Base-by-base conservation (phyloP, 2,797 vertebrate species). In the Agapornis canus region DNA sequence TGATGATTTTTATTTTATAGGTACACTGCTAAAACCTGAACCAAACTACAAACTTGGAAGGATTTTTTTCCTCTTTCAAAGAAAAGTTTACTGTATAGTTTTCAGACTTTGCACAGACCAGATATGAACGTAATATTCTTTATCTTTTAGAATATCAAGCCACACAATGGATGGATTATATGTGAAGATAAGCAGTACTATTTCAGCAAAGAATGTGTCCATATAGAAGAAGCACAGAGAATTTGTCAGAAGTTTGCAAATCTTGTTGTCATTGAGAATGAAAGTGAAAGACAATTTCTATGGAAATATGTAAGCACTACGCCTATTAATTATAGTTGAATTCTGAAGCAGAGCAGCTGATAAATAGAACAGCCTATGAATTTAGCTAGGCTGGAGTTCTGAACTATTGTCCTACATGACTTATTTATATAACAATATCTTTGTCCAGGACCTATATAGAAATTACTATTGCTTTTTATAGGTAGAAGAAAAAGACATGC, bases 211-310 rank as follows among this genome's bases (percentile, higher is more conserved):
- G 96, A 99, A 5, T 56, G 5, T 19, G 85, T 98, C 14, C 68
- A 97, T 7, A 99, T 99, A 98, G 98, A 99, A 42, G 82, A 98
- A 18, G 99, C 99, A 22, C 95, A 98, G 39, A 96, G 64, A 9
- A 98, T 97, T 95, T 99, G 99, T 96, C 98, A 98, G 95, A 98
- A 98, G 85, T 98, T 98, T 94, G 99, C 98, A 48, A 99, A 99
- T 60, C 98, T 99, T 52, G 98, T 79, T 25, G 97, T 98, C 66
- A 98, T 99, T 90, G 98, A 97, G 42, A 98, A 97, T 47, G 98
- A 99, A 73, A 98, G 95, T 29, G 98, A 99, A 97, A 98, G 98
- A 94, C 98, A 97, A 91, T 99, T 99, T 95, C 86, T 99, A 9
- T 98, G 98, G 98, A 99, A 97, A 98, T 98, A 98, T 96, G 99